These are phyloP conservation scores for Cactoblastis cactorum DNA, from an alignment of 2,888 invertebrate genomes.

Conservation along the genomic window DNA sequence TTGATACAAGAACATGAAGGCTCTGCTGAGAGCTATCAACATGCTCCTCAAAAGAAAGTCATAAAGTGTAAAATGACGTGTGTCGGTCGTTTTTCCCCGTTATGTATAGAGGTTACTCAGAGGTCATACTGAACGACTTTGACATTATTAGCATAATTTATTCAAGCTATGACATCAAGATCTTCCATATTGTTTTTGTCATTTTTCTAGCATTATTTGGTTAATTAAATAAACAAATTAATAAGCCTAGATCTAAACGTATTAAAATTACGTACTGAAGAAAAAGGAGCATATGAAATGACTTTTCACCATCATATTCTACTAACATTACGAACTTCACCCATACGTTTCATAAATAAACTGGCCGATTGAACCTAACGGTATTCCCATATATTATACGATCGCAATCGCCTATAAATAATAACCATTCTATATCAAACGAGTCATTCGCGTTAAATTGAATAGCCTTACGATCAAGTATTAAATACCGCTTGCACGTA, in stretches of 20 bases:
- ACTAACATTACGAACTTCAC: not conserved
- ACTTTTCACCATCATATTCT: not conserved
- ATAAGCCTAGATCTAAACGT: too few species aligned
- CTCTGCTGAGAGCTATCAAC: not conserved
- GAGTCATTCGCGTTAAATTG: slow-evolving; percentile 12
- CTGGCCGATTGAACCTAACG: not conserved
- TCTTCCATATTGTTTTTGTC: too few species aligned
- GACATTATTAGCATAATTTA: not conserved
- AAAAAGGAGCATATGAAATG: not conserved
- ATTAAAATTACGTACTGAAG: not conserved
- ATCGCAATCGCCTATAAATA: slow-evolving; percentile 8
- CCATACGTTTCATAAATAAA: not conserved
- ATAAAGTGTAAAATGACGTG: not conserved
- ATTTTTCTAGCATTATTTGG: too few species aligned
- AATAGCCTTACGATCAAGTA: slow-evolving; percentile 19
- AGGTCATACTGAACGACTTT: not conserved
- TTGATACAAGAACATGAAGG: not conserved
- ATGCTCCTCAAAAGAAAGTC: not conserved
- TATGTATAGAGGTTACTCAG: slow-evolving; percentile 4
- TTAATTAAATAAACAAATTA: too few species aligned
- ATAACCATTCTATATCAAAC: slow-evolving; percentile 8
- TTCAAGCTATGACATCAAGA: not conserved
- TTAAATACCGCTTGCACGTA: slow-evolving; percentile 10
- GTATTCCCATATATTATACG: slow-evolving; percentile 4
- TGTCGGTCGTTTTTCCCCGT: not conserved